Percentiles rank a stretch among this genome's conserved stretches.
These are phyloP conservation scores for Lasioglossum villosulum DNA, from an alignment of 2,888 invertebrate species.

Conservation along the genomic window DNA sequence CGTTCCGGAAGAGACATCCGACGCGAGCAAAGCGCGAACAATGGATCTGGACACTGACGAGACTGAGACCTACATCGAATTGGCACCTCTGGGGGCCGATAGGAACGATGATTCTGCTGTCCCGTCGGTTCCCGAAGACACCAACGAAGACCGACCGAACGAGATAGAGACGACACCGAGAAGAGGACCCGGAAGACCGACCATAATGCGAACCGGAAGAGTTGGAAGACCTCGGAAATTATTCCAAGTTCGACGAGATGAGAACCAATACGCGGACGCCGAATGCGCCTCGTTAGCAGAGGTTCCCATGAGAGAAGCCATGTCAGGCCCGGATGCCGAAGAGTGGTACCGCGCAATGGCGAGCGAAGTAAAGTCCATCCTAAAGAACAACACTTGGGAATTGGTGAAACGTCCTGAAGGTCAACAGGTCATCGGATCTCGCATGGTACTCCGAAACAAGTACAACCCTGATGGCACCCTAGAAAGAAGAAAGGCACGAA, in stretches of 20 bases:
- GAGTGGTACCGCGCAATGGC: slow-evolving; percentile 42
- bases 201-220: background rate
- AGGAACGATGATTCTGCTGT: no score
- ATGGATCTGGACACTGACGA: background rate
- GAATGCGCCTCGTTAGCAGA: slow-evolving; percentile 18
- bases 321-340: slow-evolving; percentile 19
- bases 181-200: background rate
- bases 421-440: slow-evolving; percentile 44
- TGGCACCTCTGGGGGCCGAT: no score
- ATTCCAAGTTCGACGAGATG: background rate
- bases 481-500: slow-evolving; percentile 50
- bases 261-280: background rate
- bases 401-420: slow-evolving; percentile 42
- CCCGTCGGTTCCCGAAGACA: no score
- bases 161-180: no score
- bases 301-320: slow-evolving; percentile 40
- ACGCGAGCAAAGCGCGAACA: background rate
- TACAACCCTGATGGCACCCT: slow-evolving; percentile 47
- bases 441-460: slow-evolving; percentile 55
- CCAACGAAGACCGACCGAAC: fast-evolving
- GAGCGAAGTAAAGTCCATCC: slow-evolving; percentile 26
- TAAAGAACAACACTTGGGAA: slow-evolving; percentile 49
- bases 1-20: background rate
- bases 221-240: background rate
- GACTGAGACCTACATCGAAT: background rate